Percentiles rank a stretch among this genome's conserved stretches.
Conservation (phyloP, 2,888 invertebrate species). For the Pollenia angustigena region DNA sequence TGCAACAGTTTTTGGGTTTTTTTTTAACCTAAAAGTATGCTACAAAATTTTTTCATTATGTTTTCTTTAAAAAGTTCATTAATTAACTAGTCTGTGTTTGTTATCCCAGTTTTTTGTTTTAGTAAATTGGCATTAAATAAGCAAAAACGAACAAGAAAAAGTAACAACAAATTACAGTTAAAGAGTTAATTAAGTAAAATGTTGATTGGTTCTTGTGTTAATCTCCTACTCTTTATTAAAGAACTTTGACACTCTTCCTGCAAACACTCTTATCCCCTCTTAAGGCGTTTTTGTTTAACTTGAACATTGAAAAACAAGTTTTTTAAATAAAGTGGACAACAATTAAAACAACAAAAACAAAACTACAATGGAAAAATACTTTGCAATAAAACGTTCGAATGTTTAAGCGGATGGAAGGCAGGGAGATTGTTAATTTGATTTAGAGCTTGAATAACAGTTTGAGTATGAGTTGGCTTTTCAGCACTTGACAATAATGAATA, state of each 20-base stretch:
- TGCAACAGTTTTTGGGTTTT: too few species aligned
- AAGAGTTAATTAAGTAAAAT: constrained; percentile 49
- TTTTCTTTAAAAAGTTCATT: too few species aligned
- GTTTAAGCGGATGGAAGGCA: neutral
- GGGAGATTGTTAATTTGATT: neutral
- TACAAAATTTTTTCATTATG: too few species aligned
- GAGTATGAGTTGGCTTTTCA: constrained; percentile 19
- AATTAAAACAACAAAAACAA: constrained; percentile 10
- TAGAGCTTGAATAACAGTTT: neutral
- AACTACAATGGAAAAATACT: neutral
- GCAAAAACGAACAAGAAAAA: neutral
- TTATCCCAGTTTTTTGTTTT: too few species aligned
- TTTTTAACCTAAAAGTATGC: too few species aligned
- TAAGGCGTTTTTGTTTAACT: constrained; percentile 29
- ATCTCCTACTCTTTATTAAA: neutral
- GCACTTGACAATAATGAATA: constrained; percentile 34
- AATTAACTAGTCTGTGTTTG: too few species aligned
- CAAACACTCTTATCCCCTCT: constrained; percentile 1
- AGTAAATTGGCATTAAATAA: too few species aligned
- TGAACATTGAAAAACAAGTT: constrained; percentile 1
- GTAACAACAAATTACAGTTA: neutral
- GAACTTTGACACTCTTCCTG: neutral
- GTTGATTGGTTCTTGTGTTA: constrained; percentile 31
- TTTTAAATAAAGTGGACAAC: constrained; percentile 10
- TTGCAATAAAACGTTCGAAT: neutral